Percentiles rank a stretch among this genome's conserved stretches.
These are phyloP conservation scores for Tetranychus piercei DNA, from an alignment of 2,888 invertebrate species.

Conservation along the genomic window DNA sequence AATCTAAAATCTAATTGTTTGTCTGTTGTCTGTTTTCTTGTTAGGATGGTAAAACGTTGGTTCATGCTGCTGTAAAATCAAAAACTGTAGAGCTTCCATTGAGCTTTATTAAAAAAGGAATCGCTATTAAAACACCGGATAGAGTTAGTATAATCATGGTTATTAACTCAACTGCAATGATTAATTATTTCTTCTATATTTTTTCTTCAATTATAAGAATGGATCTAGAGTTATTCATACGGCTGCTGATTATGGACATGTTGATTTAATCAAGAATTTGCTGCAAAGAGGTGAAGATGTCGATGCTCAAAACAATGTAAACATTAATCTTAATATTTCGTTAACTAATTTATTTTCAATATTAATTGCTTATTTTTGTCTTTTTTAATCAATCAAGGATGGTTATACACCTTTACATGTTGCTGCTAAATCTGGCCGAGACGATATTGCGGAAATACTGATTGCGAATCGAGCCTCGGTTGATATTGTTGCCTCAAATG, in stretches of 20 bases:
- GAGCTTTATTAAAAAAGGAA: constrained; percentile 93
- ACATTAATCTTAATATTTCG: constrained; percentile 29
- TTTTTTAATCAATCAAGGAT: constrained; percentile 43
- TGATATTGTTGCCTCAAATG: constrained; percentile 53
- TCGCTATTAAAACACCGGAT: constrained; percentile 97
- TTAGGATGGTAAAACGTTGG: constrained; percentile 78
- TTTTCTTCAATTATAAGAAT: constrained; percentile 38
- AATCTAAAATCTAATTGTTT: not conserved
- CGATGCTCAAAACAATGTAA: constrained; percentile 80
- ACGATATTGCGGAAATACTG: constrained; percentile 81
- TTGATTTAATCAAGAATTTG: constrained; percentile 85
- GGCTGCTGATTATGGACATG: constrained; percentile 88
- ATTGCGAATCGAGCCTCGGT: constrained; percentile 93
- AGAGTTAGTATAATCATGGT: constrained; percentile 43
- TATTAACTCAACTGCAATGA: not conserved
- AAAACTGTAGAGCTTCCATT: constrained; percentile 93
- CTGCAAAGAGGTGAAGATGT: constrained; percentile 91
- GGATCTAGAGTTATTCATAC: constrained; percentile 95
- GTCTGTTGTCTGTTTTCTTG: not conserved
- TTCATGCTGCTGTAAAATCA: constrained; percentile 92
- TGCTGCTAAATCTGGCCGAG: constrained; percentile 82
- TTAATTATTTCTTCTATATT: not conserved
- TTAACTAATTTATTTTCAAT: not conserved
- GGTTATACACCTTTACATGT: constrained; percentile 95
- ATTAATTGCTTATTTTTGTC: not conserved